These are phyloP conservation scores for Zelostemma sp. DNA, from an alignment of 1,140 invertebrate species.

Conservation along the genomic window DNA sequence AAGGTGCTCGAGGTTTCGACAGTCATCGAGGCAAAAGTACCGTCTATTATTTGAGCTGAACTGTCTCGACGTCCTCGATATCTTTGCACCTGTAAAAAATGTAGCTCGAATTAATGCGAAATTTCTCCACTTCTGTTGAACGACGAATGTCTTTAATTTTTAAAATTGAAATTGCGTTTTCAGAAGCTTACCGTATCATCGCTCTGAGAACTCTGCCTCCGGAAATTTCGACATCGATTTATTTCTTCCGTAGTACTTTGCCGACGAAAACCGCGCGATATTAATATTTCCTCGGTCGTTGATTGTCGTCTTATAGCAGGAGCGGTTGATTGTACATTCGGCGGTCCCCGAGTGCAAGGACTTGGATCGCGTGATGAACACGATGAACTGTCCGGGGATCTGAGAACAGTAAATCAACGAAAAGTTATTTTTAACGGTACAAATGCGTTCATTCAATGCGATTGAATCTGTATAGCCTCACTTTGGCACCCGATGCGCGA, in stretches of 20 bases:
- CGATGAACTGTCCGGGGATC: slow-evolving; percentile 71
- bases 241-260: slow-evolving; percentile 94
- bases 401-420: slow-evolving; percentile 24
- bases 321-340: slow-evolving; percentile 67
- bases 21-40: slow-evolving; percentile 92
- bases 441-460: background rate
- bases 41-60: slow-evolving; percentile 90
- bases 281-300: slow-evolving; percentile 91
- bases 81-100: slow-evolving; percentile 64
- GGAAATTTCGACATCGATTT: slow-evolving; percentile 90
- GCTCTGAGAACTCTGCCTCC: slow-evolving; percentile 83
- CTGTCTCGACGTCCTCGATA: slow-evolving; percentile 87
- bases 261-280: slow-evolving; percentile 87
- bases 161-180: background rate
- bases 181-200: slow-evolving; percentile 77
- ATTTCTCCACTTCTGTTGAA: no score
- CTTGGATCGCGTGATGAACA: slow-evolving; percentile 76
- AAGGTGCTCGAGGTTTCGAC: slow-evolving; percentile 92
- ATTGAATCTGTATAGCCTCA: slow-evolving; percentile 32
- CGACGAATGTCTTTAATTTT: no score
- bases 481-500: slow-evolving; percentile 71
- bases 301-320: slow-evolving; percentile 86
- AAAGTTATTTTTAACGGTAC: background rate
- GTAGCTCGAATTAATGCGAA: no score
- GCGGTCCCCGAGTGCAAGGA: slow-evolving; percentile 74